Conservation (phyloP, 30 jellyfish, hydroid and myxozoan species). For the Catostylus mosaicus region DNA sequence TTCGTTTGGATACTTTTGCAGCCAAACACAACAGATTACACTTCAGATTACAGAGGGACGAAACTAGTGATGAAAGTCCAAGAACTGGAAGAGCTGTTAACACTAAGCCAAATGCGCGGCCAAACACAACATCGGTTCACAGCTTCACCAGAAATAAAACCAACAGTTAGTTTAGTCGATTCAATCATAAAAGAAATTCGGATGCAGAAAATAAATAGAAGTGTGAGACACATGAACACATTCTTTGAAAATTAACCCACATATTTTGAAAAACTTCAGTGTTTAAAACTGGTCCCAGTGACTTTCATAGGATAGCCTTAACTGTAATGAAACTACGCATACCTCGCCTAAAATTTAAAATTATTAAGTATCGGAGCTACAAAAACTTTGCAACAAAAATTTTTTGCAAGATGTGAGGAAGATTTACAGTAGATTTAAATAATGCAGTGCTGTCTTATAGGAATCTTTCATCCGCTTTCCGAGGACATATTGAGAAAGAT, state of each 20-base stretch:
- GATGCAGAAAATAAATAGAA: no score
- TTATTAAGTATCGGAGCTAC: no score
- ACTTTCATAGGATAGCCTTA: conserved; percentile 40
- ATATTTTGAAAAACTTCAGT: conserved; percentile 34
- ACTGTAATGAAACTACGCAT: conserved; percentile 43
- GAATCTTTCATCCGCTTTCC: conserved; percentile 38
- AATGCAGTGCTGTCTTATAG: conserved; percentile 23
- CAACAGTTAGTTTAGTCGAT: conserved; percentile 14
- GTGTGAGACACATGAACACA: no score
- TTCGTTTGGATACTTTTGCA: not conserved
- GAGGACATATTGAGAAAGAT: no score
- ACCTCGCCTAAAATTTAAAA: conserved; percentile 35
- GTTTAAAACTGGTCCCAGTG: conserved; percentile 44
- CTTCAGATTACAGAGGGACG: not conserved
- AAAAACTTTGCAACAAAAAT: conserved; percentile 11
- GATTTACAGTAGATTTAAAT: conserved; percentile 32
- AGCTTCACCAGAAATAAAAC: conserved; percentile 8
- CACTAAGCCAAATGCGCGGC: not conserved
- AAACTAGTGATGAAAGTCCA: not conserved
- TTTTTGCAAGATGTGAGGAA: conserved; percentile 45
- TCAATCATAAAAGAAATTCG: conserved; percentile 10
- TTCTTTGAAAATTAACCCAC: conserved; percentile 20
- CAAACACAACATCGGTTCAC: not conserved
- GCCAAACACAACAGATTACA: conserved; percentile 19
- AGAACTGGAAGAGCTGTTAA: not conserved